Percentiles rank a stretch among this genome's conserved stretches.
Evolutionary conservation across 2,113 vertebrate genomes (phyloP).

Genomic region (Pelecanus crispus): DNA sequence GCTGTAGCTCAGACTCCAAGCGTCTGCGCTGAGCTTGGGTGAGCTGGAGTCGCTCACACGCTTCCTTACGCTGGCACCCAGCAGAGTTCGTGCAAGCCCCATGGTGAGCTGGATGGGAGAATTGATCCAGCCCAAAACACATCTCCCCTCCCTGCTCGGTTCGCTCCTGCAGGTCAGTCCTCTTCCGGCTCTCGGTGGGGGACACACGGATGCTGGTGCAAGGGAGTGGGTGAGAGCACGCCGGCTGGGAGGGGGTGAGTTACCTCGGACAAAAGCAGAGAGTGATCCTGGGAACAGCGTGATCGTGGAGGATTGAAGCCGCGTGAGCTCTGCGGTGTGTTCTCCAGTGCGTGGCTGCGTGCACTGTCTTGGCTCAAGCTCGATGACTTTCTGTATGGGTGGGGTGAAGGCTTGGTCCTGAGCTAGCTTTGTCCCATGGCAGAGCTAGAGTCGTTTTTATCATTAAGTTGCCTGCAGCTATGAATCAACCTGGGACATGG

Average conservation of each 20-base stretch:
- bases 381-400: not conserved
- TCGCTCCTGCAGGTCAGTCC: not conserved
- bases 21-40: not conserved
- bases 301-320: not conserved
- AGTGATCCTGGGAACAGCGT: fast-evolving
- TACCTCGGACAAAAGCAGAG: not conserved
- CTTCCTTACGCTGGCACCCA: not conserved
- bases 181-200: too few species aligned
- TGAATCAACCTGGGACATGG: too few species aligned
- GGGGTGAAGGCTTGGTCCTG: not conserved
- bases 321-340: fast-evolving
- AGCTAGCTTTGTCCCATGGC: not conserved
- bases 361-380: too few species aligned
- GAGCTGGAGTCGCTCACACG: not conserved
- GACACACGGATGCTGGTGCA: not conserved
- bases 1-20: not conserved
- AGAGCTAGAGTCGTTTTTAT: not conserved
- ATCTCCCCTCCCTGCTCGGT: fast-evolving
- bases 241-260: too few species aligned
- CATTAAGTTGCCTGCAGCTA: not conserved
- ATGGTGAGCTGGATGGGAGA: not conserved
- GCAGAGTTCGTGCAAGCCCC: not conserved
- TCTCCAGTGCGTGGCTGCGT: fast-evolving
- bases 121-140: too few species aligned
- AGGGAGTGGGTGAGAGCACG: not conserved